Conservation (phyloP, 2,888 invertebrate genomes). For the Suillia variegata region DNA sequence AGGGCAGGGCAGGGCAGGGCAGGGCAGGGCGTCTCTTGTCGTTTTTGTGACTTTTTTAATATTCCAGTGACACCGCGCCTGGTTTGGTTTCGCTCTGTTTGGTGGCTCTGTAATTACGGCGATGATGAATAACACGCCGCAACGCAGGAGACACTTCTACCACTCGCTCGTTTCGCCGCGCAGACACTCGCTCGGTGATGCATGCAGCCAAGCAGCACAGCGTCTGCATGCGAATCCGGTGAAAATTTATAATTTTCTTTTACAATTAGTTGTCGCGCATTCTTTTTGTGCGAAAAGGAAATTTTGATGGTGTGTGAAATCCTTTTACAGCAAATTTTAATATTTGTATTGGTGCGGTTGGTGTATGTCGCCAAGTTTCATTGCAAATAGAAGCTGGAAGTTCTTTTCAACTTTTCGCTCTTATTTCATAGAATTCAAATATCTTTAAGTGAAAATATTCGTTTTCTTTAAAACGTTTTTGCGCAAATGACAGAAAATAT, state of each 20-base stretch:
- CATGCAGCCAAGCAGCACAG: too few relatives aligned
- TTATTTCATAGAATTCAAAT: too few relatives aligned
- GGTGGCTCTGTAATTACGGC: constrained; percentile 50
- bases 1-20: too few relatives aligned
- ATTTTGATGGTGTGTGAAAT: neutral
- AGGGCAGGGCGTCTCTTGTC: constrained; percentile 16
- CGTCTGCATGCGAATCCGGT: constrained; percentile 39
- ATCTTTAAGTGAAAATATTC: too few relatives aligned
- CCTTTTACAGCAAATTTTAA: constrained; percentile 2
- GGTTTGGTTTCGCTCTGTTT: constrained; percentile 14
- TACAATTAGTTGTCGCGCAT: constrained; percentile 44
- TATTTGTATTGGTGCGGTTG: constrained; percentile 6
- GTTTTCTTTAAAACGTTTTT: too few relatives aligned
- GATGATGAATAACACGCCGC: constrained; percentile 54
- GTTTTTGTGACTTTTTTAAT: constrained; percentile 17
- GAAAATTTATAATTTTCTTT: constrained; percentile 44
- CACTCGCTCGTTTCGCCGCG: neutral
- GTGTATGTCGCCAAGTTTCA: too few relatives aligned
- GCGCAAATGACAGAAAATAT: too few relatives aligned
- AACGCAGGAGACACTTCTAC: constrained; percentile 26
- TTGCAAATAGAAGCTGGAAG: too few relatives aligned
- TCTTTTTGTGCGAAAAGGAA: constrained; percentile 2
- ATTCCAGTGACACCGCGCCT: constrained; percentile 19
- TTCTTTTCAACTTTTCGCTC: too few relatives aligned
- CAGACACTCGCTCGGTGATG: too few relatives aligned